Conservation (phyloP, 2,888 invertebrate species). For the Gari tellinella region DNA sequence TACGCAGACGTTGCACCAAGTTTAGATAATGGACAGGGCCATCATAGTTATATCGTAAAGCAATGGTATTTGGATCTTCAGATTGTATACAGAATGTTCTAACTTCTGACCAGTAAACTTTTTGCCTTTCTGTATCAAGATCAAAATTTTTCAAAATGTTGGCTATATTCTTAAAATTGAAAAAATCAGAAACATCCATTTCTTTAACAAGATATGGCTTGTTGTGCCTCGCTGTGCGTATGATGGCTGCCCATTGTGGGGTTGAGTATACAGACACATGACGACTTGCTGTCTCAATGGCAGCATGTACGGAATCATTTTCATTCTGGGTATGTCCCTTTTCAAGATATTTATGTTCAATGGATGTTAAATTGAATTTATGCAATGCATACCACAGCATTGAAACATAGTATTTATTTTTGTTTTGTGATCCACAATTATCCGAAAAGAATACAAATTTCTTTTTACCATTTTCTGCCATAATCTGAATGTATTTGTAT, state of each 20-base stretch:
- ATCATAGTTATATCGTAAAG: constrained; percentile 26
- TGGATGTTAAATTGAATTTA: constrained; percentile 30
- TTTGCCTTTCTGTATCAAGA: constrained; percentile 24
- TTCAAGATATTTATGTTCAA: constrained; percentile 45
- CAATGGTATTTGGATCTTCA: constrained; percentile 16
- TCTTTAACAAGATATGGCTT: constrained; percentile 35
- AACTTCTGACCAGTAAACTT: constrained; percentile 23
- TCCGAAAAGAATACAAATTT: constrained; percentile 42
- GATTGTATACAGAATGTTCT: constrained; percentile 12
- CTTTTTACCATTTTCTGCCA: constrained; percentile 18
- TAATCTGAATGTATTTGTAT: constrained; percentile 22
- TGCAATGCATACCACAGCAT: constrained; percentile 43
- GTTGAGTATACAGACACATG: constrained; percentile 34
- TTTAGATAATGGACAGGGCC: constrained; percentile 16
- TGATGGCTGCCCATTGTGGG: constrained; percentile 45
- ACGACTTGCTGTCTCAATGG: constrained; percentile 29
- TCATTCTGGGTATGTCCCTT: constrained; percentile 57
- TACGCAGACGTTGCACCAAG: constrained; percentile 7
- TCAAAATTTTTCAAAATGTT: constrained; percentile 30
- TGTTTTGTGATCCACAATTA: constrained; percentile 49
- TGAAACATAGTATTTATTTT: constrained; percentile 37
- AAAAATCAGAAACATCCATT: constrained; percentile 29
- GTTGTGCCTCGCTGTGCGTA: constrained; percentile 18
- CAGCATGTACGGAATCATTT: constrained; percentile 36
- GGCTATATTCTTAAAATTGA: constrained; percentile 34